A percentile compares a stretch with the other conserved stretches of the same genome.
phyloP scores from a whole-genome alignment of 1,140 invertebrate species.

The Diorhabda carinulata region DNA sequence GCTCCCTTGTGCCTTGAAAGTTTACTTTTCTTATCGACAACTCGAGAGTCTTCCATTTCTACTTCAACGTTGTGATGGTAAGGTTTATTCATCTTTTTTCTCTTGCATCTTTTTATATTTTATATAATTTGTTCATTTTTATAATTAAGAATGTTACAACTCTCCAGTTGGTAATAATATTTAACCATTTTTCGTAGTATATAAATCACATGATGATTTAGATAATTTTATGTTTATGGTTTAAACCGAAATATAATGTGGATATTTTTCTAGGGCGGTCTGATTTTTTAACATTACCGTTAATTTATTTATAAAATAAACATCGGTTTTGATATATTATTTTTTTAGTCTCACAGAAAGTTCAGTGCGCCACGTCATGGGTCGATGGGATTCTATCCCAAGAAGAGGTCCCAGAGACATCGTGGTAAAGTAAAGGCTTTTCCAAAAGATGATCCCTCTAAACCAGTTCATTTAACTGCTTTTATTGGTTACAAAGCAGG shows the following conservation, averaged over 20 bases:
- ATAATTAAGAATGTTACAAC: too few relatives aligned
- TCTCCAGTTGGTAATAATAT: too few relatives aligned
- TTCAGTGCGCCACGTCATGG: conserved; percentile 99
- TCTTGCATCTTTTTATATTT: conserved; percentile 16
- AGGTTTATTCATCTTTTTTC: conserved; percentile 26
- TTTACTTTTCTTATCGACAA: background rate
- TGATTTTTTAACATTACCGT: conserved; percentile 40
- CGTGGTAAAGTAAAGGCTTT: conserved; percentile 99
- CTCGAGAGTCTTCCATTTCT: conserved; percentile 29
- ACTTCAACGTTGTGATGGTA: conserved; percentile 32
- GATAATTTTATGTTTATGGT: conserved; percentile 48
- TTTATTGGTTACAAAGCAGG: conserved; percentile 99
- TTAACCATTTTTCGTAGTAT: too few relatives aligned
- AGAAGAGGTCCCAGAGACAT: conserved; percentile 92
- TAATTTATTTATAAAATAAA: background rate
- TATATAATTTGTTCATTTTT: background rate
- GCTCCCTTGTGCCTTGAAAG: background rate
- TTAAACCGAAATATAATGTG: conserved; percentile 48
- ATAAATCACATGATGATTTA: conserved; percentile 48
- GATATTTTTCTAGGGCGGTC: conserved; percentile 55
- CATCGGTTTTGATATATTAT: conserved; percentile 19
- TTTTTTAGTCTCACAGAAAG: conserved; percentile 95
- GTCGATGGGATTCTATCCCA: conserved; percentile 99
- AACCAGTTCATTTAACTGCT: conserved; percentile 96
- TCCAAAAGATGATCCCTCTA: conserved; percentile 95